Base-by-base conservation (phyloP, 1,140 invertebrate genomes). In the Proales similis region DNA sequence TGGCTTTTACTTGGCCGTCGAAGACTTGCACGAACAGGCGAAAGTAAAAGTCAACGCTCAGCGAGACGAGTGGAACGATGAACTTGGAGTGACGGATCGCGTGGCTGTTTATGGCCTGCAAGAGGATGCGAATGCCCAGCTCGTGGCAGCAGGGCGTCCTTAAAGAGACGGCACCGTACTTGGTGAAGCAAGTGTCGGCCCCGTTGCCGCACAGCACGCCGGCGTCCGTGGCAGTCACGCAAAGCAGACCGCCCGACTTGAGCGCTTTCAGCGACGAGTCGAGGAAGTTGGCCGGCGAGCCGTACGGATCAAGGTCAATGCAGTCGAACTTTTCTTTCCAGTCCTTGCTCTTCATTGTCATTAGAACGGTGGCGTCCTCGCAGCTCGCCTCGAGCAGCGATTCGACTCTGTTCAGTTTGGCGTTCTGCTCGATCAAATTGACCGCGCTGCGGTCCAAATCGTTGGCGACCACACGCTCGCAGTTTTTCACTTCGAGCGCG, bases 161-260 rank as follows among this genome's bases (percentile, higher is more conserved):
- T 68, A 96, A 71, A 2, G 92, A 87, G 57, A 94, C 79, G 6
- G 90, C 82, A 3, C 92, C 92, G 76, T 99, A 99, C 79, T 96
- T 95, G 0, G 83, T 81, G 70, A 85, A 88, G 72, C 90, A 97
- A 0, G 90, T 22, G 75, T 98, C 92, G 0, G 88, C 85, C 3
- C 84, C 82, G 79, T 95, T 97, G 1, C 95, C 95, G 67, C 90
- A 92, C 42, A 99, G 75, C 9, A 96, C 85, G 1, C 91, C 94
- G 86, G 94, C 91, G 73, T 99, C 95, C 0, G 95, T 99, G 19
- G 90, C 92, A 0, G 95, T 99, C 0, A 98, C 83, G 64, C 95
- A 81, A n/a, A 99, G 74, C 29, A 84, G 66, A 30, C 80, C 79
- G 30, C 74, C 72, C 68, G 73, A 69, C n/a, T 42, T 26, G 30